A percentile compares a stretch with the other conserved stretches of the same genome.
These are phyloP conservation scores for Tenebrosternarchus preto DNA, from an alignment of 2,113 vertebrate genomes.

Conservation along the genomic window DNA sequence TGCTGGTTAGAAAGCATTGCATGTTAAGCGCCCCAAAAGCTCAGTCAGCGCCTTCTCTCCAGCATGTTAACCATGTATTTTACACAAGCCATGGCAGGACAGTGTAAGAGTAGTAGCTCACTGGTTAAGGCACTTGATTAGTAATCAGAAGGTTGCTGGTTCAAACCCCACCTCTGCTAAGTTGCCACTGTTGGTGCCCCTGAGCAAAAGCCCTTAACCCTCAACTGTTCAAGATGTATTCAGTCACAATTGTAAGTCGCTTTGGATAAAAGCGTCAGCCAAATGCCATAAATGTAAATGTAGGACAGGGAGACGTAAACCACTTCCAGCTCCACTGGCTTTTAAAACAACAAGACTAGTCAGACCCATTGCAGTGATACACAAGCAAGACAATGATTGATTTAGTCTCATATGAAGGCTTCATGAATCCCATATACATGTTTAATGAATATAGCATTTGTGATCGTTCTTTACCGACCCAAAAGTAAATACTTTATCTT, in stretches of 20 bases:
- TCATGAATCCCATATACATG: not conserved
- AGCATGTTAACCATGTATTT: conserved; percentile 1
- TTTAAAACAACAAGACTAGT: conserved; percentile 38
- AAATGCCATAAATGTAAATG: too few relatives aligned
- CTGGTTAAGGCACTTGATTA: too few relatives aligned
- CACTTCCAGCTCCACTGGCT: conserved; percentile 21
- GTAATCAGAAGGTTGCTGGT: too few relatives aligned
- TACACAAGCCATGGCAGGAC: not conserved
- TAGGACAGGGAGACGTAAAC: not conserved
- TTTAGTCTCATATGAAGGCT: not conserved
- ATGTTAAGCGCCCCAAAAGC: not conserved
- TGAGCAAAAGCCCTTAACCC: too few relatives aligned
- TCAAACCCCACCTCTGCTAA: too few relatives aligned
- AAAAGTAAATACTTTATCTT: not conserved
- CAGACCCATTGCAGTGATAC: conserved; percentile 50
- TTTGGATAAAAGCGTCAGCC: too few relatives aligned
- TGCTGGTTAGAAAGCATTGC: conserved; percentile 2
- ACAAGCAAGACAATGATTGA: conserved; percentile 3
- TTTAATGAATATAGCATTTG: not conserved
- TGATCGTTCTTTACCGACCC: not conserved
- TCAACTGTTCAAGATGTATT: too few relatives aligned
- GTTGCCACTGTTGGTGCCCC: too few relatives aligned
- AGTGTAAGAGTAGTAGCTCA: too few relatives aligned
- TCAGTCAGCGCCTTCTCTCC: conserved; percentile 3
- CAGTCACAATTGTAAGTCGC: too few relatives aligned